Evolutionary conservation across 2,888 invertebrate species (phyloP).

Genomic region (Brenthis daphne): DNA sequence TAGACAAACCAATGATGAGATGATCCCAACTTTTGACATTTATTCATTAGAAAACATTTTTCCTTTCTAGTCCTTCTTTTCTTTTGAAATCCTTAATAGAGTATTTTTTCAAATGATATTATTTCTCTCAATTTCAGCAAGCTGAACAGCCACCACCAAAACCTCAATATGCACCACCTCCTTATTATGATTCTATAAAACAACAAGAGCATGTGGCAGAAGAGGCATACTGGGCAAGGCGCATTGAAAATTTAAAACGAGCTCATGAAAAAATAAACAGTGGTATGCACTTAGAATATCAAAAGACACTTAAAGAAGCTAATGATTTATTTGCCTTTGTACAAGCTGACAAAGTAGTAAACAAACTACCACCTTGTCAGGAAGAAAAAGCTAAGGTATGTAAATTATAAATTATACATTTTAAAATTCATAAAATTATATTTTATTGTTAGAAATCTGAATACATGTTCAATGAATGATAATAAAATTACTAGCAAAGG

Average conservation of each 20-base stretch:
- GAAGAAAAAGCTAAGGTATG: constrained; percentile 74
- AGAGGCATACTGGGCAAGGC: constrained; percentile 73
- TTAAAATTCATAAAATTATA: background rate
- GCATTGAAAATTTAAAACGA: constrained; percentile 70
- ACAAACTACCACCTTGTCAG: constrained; percentile 71
- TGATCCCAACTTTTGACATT: no score
- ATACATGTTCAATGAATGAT: background rate
- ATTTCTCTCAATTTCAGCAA: constrained; percentile 54
- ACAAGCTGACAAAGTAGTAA: constrained; percentile 61
- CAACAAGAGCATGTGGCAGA: constrained; percentile 65
- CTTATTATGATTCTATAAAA: constrained; percentile 55
- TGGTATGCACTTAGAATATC: constrained; percentile 70
- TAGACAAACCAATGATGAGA: no score
- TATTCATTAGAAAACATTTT: no score
- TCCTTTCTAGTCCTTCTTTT: no score
- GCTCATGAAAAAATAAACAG: constrained; percentile 71
- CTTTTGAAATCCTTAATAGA: no score
- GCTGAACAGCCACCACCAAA: constrained; percentile 56
- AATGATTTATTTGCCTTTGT: constrained; percentile 67
- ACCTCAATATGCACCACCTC: constrained; percentile 52
- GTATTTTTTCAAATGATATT: no score
- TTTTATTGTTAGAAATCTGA: background rate
- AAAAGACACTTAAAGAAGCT: constrained; percentile 72
- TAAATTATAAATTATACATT: background rate
- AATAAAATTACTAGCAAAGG: no score